Base-by-base conservation (phyloP, 2,888 invertebrate species). In the Morpho deidamia region DNA sequence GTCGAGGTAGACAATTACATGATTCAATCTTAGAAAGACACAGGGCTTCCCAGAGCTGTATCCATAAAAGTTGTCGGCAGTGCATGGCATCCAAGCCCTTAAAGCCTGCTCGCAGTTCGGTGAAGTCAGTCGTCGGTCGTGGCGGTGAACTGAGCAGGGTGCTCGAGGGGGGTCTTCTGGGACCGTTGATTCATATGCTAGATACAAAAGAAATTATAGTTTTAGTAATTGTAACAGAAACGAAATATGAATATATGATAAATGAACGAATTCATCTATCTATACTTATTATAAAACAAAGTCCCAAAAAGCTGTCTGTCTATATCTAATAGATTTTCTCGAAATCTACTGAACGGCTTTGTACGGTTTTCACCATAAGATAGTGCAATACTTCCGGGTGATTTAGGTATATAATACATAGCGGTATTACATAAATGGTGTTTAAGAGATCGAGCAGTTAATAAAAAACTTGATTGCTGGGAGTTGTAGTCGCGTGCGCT, bases 41-140 rank as follows among this genome's bases (percentile, higher is more conserved):
- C 96, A 96, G 0, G 96, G 96, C 59, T 84, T 90, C 1, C 95
- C 95, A 44, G 89, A 87, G 50, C 92, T 91, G 74, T 93, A 96
- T 8, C 95, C 95, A 71, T 92, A 96, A 67, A 91, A 91, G 60
- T 93, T 91, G 62, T 93, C 93, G 51, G 91, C 91, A 11, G 91
- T 93, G 77, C 95, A 95, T 0, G 91, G 92, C 1, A 68, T 65
- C 85, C 86, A 89, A 58, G 76, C 57, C 10, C 69, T 60, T 74
- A 88, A 81, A 39, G 82, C 86, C 11, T 74, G 66, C 38, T 82
- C 83, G 55, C 88, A 88, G 57, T 71, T 64, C 32, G 81, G 82
- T 0, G 79, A 74, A 8, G 84, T 76, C 42, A 72, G 44, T n/a
- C 66, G 72, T 57, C 74, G 77, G 49, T 85, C 83, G n/a, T 70